Base-by-base conservation (phyloP, 2,113 vertebrate genomes). In the Cervus canadensis region DNA sequence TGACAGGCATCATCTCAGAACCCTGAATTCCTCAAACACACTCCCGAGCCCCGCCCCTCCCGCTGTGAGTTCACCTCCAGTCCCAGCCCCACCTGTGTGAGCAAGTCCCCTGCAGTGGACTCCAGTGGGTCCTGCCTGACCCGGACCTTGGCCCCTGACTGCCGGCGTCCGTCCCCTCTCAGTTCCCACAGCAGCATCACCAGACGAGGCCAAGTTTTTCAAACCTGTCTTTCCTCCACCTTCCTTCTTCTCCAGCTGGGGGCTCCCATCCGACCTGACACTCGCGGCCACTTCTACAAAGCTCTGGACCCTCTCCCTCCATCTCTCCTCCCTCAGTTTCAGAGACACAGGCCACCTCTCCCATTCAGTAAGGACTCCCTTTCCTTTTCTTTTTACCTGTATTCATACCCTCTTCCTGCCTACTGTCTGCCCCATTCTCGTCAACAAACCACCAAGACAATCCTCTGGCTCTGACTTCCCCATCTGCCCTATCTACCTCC, bases 31-130 rank as follows among this genome's bases (percentile, higher is more conserved):
- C 60, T 45, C 52, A 83, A 56, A 83, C n/a, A 9, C n/a, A 5
- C 54, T 5, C 52, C 7, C 7, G 1, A 83, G 81, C 81, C 81
- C 33, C 0, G 0, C n/a, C 13, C 17, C 7, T 19, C 5, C 7
- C 0, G 2, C 6, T 50, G 43, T 7, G 60, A 28, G 15, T 76
- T 26, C 71, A 76, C 71, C 36, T 26, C 36, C 71, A 26, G 19
- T 36, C 5, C 13, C 36, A 3, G 45, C 60, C 48, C 4, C 23
- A 13, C 23, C 79, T 10, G 4, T 15, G 7, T 52, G 48, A 10
- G 17, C 45, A 54, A 2, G 19, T 43, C 60, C n/a, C 78, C 52
- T 8, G 11, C 26, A 43, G 8, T 33, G 14, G 26, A 12, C 33
- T 91, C 26, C 0, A 5, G 7, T 9, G 26, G n/a, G 36, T 40